Conservation (phyloP, 2,888 invertebrate genomes). For the Cerastis leucographa region DNA sequence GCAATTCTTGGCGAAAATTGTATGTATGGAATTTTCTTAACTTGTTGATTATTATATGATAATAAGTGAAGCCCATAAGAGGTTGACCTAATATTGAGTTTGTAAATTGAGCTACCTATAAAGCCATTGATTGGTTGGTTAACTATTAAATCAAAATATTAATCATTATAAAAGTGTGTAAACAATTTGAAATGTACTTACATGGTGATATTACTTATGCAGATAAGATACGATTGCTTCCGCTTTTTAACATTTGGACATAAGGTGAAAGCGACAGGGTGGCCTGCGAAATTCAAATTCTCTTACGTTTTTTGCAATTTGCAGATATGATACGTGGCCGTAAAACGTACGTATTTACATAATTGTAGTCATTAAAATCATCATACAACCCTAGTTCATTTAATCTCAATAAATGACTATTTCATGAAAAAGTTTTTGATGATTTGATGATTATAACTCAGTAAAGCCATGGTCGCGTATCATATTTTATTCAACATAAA, state of each 20-base stretch:
- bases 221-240: slow-evolving; percentile 44
- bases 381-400: too few species aligned
- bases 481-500: too few species aligned
- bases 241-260: slow-evolving; percentile 29
- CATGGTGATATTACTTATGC: slow-evolving; percentile 38
- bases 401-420: too few species aligned
- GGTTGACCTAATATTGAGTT: slow-evolving; percentile 14
- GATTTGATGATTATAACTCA: too few species aligned
- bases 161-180: slow-evolving; percentile 27
- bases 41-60: slow-evolving; percentile 18
- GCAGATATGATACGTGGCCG: too few species aligned
- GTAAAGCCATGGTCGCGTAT: too few species aligned
- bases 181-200: slow-evolving; percentile 49
- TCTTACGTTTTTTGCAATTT: too few species aligned
- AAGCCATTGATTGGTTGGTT: slow-evolving; percentile 44
- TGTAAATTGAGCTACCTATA: slow-evolving; percentile 24
- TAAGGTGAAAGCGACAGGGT: too few species aligned
- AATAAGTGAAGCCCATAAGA: slow-evolving; percentile 15
- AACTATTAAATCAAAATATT: slow-evolving; percentile 35
- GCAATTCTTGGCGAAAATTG: slow-evolving; percentile 18
- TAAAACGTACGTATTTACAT: too few species aligned
- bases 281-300: too few species aligned
- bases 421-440: too few species aligned
- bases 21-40: slow-evolving; percentile 3
- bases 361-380: too few species aligned